Conservation (phyloP, 1,140 invertebrate genomes). For the Hylaeus anthracinus region DNA sequence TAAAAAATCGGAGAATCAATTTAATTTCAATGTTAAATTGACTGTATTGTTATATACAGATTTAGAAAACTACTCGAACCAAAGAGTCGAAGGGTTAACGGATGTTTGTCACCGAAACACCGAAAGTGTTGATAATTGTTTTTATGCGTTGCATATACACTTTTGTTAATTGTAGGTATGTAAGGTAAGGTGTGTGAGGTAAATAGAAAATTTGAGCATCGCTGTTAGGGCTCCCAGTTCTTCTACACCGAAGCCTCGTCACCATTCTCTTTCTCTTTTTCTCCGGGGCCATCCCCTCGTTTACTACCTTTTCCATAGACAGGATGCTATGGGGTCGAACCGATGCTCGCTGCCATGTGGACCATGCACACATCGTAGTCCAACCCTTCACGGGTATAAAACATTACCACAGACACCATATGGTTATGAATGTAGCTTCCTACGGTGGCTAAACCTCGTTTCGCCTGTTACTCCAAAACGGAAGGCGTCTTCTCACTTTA, state of each 20-base stretch:
- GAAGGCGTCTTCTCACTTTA: too few species aligned
- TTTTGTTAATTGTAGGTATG: too few species aligned
- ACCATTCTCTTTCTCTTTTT: constrained; percentile 18
- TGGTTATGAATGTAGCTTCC: constrained; percentile 57
- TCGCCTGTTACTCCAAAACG: constrained; percentile 7
- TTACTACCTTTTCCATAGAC: constrained; percentile 52
- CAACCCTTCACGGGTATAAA: constrained; percentile 59
- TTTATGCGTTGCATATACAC: too few species aligned
- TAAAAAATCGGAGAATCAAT: neutral
- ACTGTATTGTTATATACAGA: too few species aligned
- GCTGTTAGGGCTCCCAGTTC: constrained; percentile 17
- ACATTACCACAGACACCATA: constrained; percentile 64
- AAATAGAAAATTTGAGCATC: constrained; percentile 29
- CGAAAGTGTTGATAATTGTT: too few species aligned
- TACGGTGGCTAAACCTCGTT: constrained; percentile 59
- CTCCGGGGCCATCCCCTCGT: constrained; percentile 52
- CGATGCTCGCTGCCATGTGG: constrained; percentile 49
- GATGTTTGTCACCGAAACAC: too few species aligned
- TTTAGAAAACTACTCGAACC: too few species aligned
- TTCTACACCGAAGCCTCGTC: neutral
- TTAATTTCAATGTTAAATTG: too few species aligned
- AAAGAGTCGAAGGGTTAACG: too few species aligned
- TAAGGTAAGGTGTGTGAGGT: neutral
- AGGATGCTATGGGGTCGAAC: constrained; percentile 52
- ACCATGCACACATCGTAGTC: constrained; percentile 35